A percentile compares a stretch with the other conserved stretches of the same genome.
Conservation (phyloP, 1,140 invertebrate genomes). For the Zaprionus africanus region DNA sequence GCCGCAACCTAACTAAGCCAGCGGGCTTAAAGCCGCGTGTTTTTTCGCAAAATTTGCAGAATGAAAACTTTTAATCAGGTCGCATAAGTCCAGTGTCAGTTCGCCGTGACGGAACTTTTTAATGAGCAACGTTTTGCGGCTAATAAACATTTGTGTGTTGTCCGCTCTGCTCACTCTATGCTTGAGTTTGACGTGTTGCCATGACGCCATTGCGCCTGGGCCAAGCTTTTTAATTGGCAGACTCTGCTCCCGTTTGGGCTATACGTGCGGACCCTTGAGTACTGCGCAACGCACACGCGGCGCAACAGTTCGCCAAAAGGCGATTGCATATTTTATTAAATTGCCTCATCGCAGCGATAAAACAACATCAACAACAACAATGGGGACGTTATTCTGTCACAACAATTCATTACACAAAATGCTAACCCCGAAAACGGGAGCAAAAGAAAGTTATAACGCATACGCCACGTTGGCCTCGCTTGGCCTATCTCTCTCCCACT, state of each 20-base stretch:
- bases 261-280: constrained; percentile 17
- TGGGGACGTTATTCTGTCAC: constrained; percentile 66
- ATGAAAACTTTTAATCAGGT: constrained; percentile 58
- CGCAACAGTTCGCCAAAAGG: constrained; percentile 56
- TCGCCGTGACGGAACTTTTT: constrained; percentile 75
- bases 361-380: constrained; percentile 38
- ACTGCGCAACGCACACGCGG: not conserved
- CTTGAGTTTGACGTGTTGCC: constrained; percentile 59
- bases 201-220: constrained; percentile 65
- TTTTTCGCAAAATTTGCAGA: constrained; percentile 13
- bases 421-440: constrained; percentile 53
- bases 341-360: constrained; percentile 52
- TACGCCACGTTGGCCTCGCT: constrained; percentile 56
- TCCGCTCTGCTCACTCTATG: constrained; percentile 12
- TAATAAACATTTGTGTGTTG: constrained; percentile 78
- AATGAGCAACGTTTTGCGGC: constrained; percentile 80
- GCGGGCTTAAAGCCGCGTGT: constrained; percentile 26
- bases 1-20: constrained; percentile 28
- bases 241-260: constrained; percentile 29
- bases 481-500: constrained; percentile 1
- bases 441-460: constrained; percentile 68
- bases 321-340: constrained; percentile 83
- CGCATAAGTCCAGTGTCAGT: constrained; percentile 35
- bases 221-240: constrained; percentile 69
- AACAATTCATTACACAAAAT: constrained; percentile 81